Evolutionary conservation across 2,888 invertebrate genomes (phyloP), one percentile per base, ranked within the genome.

Genomic region (Ormyrus thymus): DNA sequence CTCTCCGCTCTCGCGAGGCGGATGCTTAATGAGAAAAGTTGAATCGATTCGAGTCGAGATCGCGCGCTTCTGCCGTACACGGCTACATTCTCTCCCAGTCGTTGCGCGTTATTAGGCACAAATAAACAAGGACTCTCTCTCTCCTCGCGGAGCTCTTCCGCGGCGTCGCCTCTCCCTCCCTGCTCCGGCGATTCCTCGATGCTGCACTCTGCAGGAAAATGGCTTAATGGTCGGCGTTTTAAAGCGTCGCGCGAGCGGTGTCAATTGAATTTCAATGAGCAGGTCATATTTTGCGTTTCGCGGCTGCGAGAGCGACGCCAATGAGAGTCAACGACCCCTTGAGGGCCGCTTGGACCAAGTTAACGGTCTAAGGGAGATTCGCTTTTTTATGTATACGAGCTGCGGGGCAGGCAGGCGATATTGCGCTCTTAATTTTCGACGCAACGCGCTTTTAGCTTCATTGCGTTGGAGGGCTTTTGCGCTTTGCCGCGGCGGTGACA

Each of bases 11-110:
- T 69, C 58, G 58, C 43, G 46, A 73, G 59, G 29, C 3, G 81
- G 81, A 81, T 81, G 81, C 80, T 81, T 85, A 85, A 86, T 84
- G 84, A 86, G 85, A 84, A 86, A 86, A 86, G 85, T 86, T 86
- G 74, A 56, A 82, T 82, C 72, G 81, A 80, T 82, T 79, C 69
- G 55, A 66, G 29, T 79, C 69, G 55, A 66, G 66, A 77, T 77
- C 65, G 65, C 56, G n/a, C 29, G 7, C 48, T 10, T 29, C 29
- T 29, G 29, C 29, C 29, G 29, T 29, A 29, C 29, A 29, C 29
- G 29, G 29, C 29, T 43, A 8, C 13, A 45, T 45, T 75, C 6
- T 45, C 43, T 13, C 9, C 51, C 7, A 1, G 8, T 5, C 55
- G 6, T 69, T 64, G n/a, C 70, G 29, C 48, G 46, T 61, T 72